Conservation (phyloP, 2,113 vertebrate species). For the Prolemur simus region DNA sequence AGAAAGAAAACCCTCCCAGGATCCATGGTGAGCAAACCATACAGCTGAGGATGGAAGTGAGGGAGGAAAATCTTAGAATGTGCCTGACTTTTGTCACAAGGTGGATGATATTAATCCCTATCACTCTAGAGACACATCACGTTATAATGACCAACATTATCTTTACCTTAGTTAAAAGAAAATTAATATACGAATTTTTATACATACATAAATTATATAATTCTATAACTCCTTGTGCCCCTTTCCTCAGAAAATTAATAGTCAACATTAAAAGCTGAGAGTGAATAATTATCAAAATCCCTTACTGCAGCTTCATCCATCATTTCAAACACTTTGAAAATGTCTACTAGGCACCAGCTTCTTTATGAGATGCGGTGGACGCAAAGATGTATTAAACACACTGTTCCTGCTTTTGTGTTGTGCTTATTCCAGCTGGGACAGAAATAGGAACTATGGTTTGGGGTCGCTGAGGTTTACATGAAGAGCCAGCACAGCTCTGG, state of each 20-base stretch:
- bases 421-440: not conserved
- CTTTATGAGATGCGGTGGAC: not conserved
- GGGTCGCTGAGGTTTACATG: not conserved
- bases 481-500: not conserved
- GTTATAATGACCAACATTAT: not conserved
- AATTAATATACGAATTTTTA: not conserved
- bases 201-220: not conserved
- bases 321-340: not conserved
- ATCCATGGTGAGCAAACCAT: not conserved
- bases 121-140: not conserved
- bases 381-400: not conserved
- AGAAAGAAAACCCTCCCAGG: not conserved
- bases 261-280: not conserved
- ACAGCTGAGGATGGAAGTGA: not conserved
- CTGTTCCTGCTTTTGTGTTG: not conserved
- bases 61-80: not conserved
- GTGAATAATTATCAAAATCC: not conserved
- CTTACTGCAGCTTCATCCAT: not conserved
- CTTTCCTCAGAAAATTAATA: conserved; percentile 26
- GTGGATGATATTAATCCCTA: not conserved
- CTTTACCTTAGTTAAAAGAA: not conserved
- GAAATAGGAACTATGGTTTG: not conserved
- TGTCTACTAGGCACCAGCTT: not conserved
- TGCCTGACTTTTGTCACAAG: not conserved
- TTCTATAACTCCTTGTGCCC: not conserved